Percentiles rank a stretch among this genome's conserved stretches.
phyloP scores from a whole-genome alignment of 2,113 vertebrate genomes.

The Neogobius melanostomus region DNA sequence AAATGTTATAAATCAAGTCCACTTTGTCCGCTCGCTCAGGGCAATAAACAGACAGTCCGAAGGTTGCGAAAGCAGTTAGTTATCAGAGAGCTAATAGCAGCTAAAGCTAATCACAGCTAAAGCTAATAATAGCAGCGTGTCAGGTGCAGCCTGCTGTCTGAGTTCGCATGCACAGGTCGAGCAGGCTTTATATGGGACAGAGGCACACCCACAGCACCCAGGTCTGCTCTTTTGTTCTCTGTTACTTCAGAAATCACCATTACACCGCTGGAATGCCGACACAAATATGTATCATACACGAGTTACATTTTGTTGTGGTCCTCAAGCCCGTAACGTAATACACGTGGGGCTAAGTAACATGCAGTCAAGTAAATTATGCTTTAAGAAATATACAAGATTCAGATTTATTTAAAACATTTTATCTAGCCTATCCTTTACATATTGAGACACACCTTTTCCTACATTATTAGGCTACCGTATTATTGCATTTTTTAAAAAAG shows the following conservation, averaged over 20 bases:
- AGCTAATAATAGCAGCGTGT: not conserved
- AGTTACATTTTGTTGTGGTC: not conserved
- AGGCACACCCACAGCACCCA: constrained; percentile 54
- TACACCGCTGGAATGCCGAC: not conserved
- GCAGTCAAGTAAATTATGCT: not conserved
- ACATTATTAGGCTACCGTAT: too few species aligned
- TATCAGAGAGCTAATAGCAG: not conserved
- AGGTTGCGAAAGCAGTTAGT: not conserved
- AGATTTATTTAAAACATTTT: too few species aligned
- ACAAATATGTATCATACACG: not conserved
- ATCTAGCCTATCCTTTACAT: too few species aligned
- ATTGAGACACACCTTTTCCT: too few species aligned
- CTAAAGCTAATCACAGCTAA: not conserved
- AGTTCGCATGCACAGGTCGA: constrained; percentile 40
- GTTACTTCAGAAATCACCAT: not conserved
- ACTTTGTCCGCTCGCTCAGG: not conserved
- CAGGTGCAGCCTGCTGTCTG: constrained; percentile 4
- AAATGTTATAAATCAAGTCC: not conserved
- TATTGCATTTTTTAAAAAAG: too few species aligned
- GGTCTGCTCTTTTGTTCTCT: constrained; percentile 14
- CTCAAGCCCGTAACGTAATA: not conserved
- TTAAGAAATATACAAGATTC: too few species aligned
- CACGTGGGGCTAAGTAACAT: not conserved
- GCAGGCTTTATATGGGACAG: constrained; percentile 40
- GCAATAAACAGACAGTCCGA: not conserved